Conservation (phyloP, 2,888 invertebrate species). For the Heliconius sara region DNA sequence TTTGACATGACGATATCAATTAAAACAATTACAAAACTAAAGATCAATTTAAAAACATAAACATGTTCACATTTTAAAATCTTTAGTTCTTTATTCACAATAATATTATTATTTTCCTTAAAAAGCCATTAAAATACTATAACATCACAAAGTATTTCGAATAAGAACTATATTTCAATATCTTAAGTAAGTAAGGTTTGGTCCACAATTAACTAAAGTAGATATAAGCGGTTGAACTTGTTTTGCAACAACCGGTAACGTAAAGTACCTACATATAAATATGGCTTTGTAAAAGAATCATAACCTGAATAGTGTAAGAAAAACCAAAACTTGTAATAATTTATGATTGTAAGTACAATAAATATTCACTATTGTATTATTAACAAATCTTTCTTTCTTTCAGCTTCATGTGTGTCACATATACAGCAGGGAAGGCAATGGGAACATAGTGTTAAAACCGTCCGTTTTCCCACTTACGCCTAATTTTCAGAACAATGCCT, state of each 20-base stretch:
- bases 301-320: not conserved
- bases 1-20: not conserved
- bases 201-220: not conserved
- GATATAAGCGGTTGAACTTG: conserved; percentile 7
- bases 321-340: not conserved
- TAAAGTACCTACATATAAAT: not conserved
- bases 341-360: too few relatives aligned
- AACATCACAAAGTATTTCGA: not conserved
- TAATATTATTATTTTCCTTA: conserved; percentile 11
- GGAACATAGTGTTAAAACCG: too few relatives aligned
- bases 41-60: not conserved
- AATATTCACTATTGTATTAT: too few relatives aligned
- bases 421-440: too few relatives aligned
- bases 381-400: too few relatives aligned
- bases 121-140: not conserved
- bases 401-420: too few relatives aligned
- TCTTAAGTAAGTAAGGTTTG: not conserved
- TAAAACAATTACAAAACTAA: not conserved
- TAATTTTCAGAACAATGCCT: too few relatives aligned
- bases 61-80: not conserved
- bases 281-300: not conserved
- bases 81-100: not conserved
- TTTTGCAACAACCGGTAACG: conserved; percentile 31
- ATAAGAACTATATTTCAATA: conserved; percentile 15
- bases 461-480: too few relatives aligned